phyloP scores from a whole-genome alignment of 2,113 vertebrate species.

The Colaptes auratus region DNA sequence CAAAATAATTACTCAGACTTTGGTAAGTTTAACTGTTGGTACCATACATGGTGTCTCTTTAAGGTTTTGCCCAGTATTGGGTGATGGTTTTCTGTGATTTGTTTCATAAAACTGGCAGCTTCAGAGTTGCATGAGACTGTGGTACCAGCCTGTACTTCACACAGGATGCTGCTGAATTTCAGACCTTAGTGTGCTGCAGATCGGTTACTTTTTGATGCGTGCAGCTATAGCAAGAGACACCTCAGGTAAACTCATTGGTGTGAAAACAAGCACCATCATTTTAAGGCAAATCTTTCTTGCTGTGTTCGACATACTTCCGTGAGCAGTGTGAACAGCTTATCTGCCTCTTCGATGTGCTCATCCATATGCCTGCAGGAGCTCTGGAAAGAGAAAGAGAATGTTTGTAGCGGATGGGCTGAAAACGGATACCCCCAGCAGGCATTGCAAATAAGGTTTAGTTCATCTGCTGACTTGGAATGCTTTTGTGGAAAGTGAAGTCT shows the following conservation, averaged over 20 bases:
- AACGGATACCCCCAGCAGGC: not conserved
- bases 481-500: conserved; percentile 22
- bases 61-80: not conserved
- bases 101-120: not conserved
- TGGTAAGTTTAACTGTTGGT: not conserved
- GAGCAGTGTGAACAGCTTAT: not conserved
- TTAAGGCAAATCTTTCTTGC: not conserved
- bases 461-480: not conserved
- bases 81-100: not conserved
- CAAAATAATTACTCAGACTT: not conserved
- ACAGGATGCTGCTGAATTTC: not conserved
- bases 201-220: not conserved
- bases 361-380: not conserved
- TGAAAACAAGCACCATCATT: not conserved
- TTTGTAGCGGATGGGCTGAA: not conserved
- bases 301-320: accelerated
- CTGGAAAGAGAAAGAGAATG: not conserved
- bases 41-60: not conserved
- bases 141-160: not conserved
- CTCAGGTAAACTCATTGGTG: not conserved
- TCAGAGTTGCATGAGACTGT: not conserved
- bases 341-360: not conserved
- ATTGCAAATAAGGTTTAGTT: conserved; percentile 24
- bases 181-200: not conserved
- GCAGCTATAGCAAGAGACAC: not conserved